Evolutionary conservation across 2,888 invertebrate species (phyloP).

Genomic region (Drosophila buzzatii): DNA sequence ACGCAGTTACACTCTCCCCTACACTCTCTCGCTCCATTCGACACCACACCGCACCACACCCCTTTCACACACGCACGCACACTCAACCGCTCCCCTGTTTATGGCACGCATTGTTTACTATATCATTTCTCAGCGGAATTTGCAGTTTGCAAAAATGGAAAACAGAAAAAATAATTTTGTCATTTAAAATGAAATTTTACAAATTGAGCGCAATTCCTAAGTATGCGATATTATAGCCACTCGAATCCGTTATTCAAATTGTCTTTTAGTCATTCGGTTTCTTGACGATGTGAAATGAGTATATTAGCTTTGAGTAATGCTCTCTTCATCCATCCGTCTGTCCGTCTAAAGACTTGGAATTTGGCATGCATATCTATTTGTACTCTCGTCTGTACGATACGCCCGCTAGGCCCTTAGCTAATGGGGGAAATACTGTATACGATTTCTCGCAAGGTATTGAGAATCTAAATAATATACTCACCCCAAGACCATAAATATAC

Average conservation of each 20-base stretch:
- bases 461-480: too few species aligned
- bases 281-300: neutral
- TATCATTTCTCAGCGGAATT: slow-evolving; percentile 25
- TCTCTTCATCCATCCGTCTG: too few species aligned
- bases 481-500: too few species aligned
- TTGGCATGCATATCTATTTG: neutral
- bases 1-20: neutral
- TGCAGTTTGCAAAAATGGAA: slow-evolving; percentile 1
- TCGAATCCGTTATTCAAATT: slow-evolving; percentile 1
- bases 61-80: neutral
- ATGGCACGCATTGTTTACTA: slow-evolving; percentile 4
- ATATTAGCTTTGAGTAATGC: neutral
- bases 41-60: neutral
- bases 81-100: neutral
- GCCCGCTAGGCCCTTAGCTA: neutral
- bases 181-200: slow-evolving; percentile 20
- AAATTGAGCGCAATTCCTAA: slow-evolving; percentile 1
- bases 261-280: neutral
- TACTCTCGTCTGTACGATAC: too few species aligned
- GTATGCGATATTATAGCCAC: neutral
- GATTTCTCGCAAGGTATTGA: too few species aligned
- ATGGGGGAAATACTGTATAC: too few species aligned
- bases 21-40: neutral
- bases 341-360: neutral
- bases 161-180: slow-evolving; percentile 5